These are phyloP conservation scores for Paguma larvata DNA, from an alignment of 2,797 vertebrate species.

Conservation along the genomic window DNA sequence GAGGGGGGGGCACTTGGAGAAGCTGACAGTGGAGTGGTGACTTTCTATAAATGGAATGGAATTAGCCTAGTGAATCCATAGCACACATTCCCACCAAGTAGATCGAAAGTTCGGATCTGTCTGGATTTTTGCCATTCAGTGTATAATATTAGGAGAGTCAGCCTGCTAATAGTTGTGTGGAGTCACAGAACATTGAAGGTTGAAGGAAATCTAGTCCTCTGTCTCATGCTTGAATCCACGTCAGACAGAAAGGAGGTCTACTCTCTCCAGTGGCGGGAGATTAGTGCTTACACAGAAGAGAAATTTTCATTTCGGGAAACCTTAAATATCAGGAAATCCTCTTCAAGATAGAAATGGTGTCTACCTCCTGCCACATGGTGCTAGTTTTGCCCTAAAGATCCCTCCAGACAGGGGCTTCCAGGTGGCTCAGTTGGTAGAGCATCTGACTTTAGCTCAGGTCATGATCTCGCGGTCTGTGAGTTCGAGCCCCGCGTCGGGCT, in stretches of 20 bases:
- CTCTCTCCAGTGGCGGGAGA: not conserved
- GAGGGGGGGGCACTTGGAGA: not conserved
- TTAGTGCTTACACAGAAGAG: constrained; percentile 32
- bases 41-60: not conserved
- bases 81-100: not conserved
- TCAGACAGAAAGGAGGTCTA: not conserved
- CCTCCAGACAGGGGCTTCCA: not conserved
- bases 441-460: too few species aligned
- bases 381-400: constrained; percentile 28
- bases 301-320: constrained; percentile 32
- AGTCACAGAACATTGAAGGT: not conserved
- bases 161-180: not conserved
- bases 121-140: constrained; percentile 15
- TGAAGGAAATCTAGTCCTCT: not conserved
- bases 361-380: not conserved
- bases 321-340: not conserved
- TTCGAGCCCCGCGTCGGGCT: too few species aligned
- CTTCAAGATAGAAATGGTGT: not conserved
- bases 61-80: not conserved
- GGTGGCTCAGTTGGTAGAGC: too few species aligned
- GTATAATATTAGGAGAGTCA: not conserved
- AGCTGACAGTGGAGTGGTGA: not conserved
- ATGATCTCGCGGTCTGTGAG: too few species aligned
- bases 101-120: not conserved
- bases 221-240: not conserved